phyloP scores from a whole-genome alignment of 2,797 vertebrate species.

The Squalus acanthias region DNA sequence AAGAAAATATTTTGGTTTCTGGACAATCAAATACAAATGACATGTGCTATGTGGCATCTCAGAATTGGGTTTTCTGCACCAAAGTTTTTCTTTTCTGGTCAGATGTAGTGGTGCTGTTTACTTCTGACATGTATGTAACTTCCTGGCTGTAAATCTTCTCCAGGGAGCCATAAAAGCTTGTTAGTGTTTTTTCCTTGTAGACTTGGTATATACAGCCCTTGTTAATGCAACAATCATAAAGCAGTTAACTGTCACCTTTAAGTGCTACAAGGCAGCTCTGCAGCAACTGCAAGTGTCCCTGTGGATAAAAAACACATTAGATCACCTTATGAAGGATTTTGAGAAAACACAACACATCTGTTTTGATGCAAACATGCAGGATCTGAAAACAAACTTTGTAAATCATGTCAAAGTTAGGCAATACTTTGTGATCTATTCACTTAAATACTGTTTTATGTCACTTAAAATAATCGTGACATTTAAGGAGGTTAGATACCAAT shows the following conservation, averaged over 20 bases:
- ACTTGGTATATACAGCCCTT: slow-evolving; percentile 71
- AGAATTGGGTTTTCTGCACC: slow-evolving; percentile 46
- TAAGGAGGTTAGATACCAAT: not conserved
- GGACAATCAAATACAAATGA: slow-evolving; percentile 50
- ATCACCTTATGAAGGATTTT: not conserved
- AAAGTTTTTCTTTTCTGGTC: slow-evolving; percentile 45
- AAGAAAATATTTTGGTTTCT: slow-evolving; percentile 57
- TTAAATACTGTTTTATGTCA: not conserved
- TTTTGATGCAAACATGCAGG: not conserved
- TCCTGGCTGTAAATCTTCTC: slow-evolving; percentile 57
- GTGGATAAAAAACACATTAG: slow-evolving; percentile 46
- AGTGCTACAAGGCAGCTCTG: slow-evolving; percentile 91
- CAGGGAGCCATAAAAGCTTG: slow-evolving; percentile 58
- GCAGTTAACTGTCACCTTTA: slow-evolving; percentile 84
- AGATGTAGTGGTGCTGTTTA: slow-evolving; percentile 52
- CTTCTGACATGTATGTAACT: slow-evolving; percentile 56
- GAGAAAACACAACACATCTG: slow-evolving; percentile 9
- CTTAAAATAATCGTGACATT: not conserved
- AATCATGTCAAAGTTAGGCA: not conserved
- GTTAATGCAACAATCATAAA: slow-evolving; percentile 51
- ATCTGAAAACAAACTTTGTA: not conserved
- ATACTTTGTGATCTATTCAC: not conserved
- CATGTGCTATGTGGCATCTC: slow-evolving; percentile 52
- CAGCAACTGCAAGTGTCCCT: slow-evolving; percentile 93
- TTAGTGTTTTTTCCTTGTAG: slow-evolving; percentile 52